phyloP scores from a whole-genome alignment of 2,888 invertebrate species.

The Geotrupes spiniger region DNA sequence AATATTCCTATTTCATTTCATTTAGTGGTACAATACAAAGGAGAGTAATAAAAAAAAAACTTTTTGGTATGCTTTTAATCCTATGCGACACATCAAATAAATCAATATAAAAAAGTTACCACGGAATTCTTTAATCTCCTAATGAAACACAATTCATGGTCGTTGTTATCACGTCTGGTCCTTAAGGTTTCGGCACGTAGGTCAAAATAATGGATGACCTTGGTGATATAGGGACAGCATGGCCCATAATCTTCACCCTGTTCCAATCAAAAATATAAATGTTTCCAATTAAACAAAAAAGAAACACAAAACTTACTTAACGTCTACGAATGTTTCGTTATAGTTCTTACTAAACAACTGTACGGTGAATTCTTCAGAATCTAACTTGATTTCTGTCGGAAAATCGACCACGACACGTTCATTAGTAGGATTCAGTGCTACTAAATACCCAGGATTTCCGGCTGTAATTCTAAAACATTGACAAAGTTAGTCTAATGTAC shows the following conservation, averaged over 20 bases:
- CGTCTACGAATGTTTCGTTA: conserved; percentile 45
- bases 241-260: conserved; percentile 59
- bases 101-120: too few species aligned
- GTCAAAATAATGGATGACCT: conserved; percentile 65
- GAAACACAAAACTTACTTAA: conserved; percentile 44
- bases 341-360: conserved; percentile 57
- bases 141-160: too few species aligned
- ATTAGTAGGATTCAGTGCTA: conserved; percentile 65
- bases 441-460: conserved; percentile 73
- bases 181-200: conserved; percentile 60
- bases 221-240: conserved; percentile 59
- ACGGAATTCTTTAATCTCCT: too few species aligned
- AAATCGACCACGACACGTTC: conserved; percentile 56
- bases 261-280: conserved; percentile 17
- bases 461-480: conserved; percentile 60
- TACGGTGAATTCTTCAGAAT: conserved; percentile 64
- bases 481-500: conserved; percentile 6
- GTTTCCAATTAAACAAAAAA: conserved; percentile 10
- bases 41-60: too few species aligned
- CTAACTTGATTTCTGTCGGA: conserved; percentile 45
- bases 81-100: too few species aligned
- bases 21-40: too few species aligned
- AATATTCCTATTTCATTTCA: too few species aligned
- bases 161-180: background rate
- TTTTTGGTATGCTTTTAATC: too few species aligned